A percentile compares a stretch with the other conserved stretches of the same genome.
Conservation (phyloP, 2,888 invertebrate genomes). For the Dicranocentrus wangi region DNA sequence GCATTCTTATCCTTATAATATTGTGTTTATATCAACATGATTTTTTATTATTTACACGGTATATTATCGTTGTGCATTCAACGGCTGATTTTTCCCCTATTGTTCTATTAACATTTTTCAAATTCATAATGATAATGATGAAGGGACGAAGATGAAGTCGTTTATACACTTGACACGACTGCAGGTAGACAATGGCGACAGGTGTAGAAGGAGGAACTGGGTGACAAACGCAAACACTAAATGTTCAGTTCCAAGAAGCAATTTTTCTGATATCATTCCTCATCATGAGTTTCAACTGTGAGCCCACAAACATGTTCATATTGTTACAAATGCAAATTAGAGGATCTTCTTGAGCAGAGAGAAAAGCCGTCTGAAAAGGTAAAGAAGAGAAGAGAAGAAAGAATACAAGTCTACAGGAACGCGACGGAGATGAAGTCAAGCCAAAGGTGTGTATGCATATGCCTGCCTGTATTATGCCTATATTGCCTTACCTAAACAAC, state of each 20-base stretch:
- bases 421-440: neutral
- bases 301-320: neutral
- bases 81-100: constrained; percentile 8
- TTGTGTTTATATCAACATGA: too few species aligned
- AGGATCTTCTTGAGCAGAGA: constrained; percentile 13
- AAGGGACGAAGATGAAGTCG: constrained; percentile 4
- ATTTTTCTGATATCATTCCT: constrained; percentile 19
- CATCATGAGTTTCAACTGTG: constrained; percentile 3
- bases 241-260: constrained; percentile 25
- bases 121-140: too few species aligned
- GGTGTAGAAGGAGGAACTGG: constrained; percentile 19
- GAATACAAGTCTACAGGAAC: too few species aligned
- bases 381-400: neutral
- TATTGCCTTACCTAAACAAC: too few species aligned
- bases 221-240: constrained; percentile 14
- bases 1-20: too few species aligned
- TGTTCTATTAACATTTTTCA: neutral
- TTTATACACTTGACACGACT: constrained; percentile 14
- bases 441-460: too few species aligned
- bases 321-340: constrained; percentile 9
- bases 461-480: too few species aligned
- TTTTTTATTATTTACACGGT: too few species aligned
- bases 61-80: too few species aligned
- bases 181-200: neutral
- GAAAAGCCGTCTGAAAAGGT: neutral